Evolutionary conservation across 37 sponge, comb jelly and placozoan genomes (phyloP).

Genomic region (Cliona cf. orientalis): DNA sequence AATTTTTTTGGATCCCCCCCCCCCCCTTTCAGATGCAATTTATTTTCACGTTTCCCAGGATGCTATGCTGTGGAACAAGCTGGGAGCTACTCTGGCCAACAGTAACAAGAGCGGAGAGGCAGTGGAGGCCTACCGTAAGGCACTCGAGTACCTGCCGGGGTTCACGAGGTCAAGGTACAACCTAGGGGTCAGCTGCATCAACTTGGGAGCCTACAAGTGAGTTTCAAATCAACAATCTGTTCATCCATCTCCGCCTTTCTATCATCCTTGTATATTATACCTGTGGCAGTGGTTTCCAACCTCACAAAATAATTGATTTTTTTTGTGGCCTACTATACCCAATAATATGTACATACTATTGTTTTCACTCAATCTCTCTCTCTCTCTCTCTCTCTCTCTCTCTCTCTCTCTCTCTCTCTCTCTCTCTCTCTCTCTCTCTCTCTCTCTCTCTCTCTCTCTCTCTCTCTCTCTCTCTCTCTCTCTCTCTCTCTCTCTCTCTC

Average conservation of each 20-base stretch:
- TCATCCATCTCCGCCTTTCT: background rate
- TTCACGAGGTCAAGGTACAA: constrained; percentile 94
- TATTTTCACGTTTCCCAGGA: constrained; percentile 24
- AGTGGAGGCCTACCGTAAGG: constrained; percentile 85
- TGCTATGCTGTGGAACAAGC: constrained; percentile 95
- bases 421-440: background rate
- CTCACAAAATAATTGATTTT: no score
- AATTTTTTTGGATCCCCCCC: background rate
- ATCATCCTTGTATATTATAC: background rate
- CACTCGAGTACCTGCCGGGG: constrained; percentile 84
- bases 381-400: background rate
- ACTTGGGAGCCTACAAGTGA: constrained; percentile 84
- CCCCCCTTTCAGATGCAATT: background rate
- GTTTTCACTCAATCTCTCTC: no score
- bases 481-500: background rate
- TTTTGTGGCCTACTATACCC: no score
- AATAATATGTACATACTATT: no score
- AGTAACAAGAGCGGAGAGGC: constrained; percentile 83
- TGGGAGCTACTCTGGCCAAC: constrained; percentile 97
- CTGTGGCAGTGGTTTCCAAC: background rate
- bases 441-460: background rate
- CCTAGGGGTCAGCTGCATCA: constrained; percentile 96
- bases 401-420: constrained; percentile 5
- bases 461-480: constrained; percentile 1
- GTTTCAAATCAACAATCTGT: background rate